Evolutionary conservation across 92 coral and sea anemone genomes (phyloP).

Genomic region (Bergia sp.): DNA sequence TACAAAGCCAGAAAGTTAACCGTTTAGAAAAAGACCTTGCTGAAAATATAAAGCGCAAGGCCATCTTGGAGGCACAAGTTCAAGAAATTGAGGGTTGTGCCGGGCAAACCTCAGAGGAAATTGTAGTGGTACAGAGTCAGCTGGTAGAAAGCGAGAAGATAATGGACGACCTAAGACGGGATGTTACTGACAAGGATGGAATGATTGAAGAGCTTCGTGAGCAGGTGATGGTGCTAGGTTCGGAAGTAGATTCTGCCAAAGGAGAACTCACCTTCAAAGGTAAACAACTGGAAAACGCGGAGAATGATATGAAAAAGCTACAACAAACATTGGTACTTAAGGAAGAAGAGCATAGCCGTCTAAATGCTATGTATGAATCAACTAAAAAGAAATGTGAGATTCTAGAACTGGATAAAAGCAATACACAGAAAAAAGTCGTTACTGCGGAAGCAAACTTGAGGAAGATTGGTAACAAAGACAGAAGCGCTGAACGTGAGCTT

Average conservation of each 20-base stretch:
- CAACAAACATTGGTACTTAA: conserved; percentile 73
- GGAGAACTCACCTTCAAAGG: conserved; percentile 74
- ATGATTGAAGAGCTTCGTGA: conserved; percentile 83
- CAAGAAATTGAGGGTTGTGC: conserved; percentile 66
- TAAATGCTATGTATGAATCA: conserved; percentile 66
- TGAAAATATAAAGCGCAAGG: conserved; percentile 67
- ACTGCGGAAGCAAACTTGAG: conserved; percentile 65
- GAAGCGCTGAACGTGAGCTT: conserved; percentile 79
- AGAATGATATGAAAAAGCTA: conserved; percentile 81
- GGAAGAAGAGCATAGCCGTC: conserved; percentile 77
- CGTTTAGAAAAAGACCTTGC: conserved; percentile 80
- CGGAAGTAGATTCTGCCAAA: conserved; percentile 80
- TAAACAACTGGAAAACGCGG: conserved; percentile 73
- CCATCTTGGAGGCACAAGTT: conserved; percentile 68
- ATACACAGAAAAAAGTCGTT: conserved; percentile 80
- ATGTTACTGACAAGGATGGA: conserved; percentile 82
- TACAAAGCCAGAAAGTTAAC: conserved; percentile 73
- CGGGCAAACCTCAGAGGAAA: conserved; percentile 76
- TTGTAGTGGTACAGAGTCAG: conserved; percentile 80
- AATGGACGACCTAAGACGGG: conserved; percentile 81
- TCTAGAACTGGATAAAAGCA: conserved; percentile 80
- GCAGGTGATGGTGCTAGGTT: conserved; percentile 71
- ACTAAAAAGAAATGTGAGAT: conserved; percentile 80
- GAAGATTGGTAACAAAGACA: conserved; percentile 68
- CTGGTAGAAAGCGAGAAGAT: conserved; percentile 84